Conservation (phyloP, 2,113 vertebrate genomes). For the Tricholaema leucomelas region DNA sequence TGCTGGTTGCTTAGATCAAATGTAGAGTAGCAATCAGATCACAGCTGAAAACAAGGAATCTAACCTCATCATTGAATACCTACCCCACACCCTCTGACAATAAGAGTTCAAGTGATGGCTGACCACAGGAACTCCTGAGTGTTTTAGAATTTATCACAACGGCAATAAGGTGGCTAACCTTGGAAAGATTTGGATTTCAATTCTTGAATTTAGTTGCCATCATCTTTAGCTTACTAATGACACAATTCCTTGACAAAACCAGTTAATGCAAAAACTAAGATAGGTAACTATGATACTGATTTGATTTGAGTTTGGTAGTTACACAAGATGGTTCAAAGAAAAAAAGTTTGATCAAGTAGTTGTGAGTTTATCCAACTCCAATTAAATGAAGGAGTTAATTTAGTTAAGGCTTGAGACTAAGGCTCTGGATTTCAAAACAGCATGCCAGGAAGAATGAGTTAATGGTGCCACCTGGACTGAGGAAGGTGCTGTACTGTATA, state of each 20-base stretch:
- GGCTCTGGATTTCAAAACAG: neutral
- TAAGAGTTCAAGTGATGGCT: neutral
- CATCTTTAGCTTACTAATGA: neutral
- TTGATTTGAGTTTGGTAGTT: neutral
- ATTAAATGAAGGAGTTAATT: neutral
- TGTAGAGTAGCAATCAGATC: neutral
- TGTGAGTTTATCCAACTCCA: neutral
- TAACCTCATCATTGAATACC: neutral
- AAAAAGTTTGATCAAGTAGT: neutral
- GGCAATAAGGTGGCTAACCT: neutral
- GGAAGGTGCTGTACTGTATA: neutral
- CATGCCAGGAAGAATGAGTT: neutral
- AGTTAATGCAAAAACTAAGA: neutral
- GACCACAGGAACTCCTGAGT: neutral
- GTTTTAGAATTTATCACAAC: neutral
- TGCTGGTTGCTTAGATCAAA: neutral
- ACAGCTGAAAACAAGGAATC: neutral
- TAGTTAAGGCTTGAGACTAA: neutral
- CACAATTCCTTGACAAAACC: neutral
- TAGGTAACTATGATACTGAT: rapidly evolving
- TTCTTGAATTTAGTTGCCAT: neutral
- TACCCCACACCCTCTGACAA: neutral
- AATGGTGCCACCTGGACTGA: neutral
- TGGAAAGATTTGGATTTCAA: neutral
- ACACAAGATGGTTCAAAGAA: neutral